These are phyloP conservation scores for Theristicus caerulescens DNA, from an alignment of 2,113 vertebrate species.

Conservation along the genomic window DNA sequence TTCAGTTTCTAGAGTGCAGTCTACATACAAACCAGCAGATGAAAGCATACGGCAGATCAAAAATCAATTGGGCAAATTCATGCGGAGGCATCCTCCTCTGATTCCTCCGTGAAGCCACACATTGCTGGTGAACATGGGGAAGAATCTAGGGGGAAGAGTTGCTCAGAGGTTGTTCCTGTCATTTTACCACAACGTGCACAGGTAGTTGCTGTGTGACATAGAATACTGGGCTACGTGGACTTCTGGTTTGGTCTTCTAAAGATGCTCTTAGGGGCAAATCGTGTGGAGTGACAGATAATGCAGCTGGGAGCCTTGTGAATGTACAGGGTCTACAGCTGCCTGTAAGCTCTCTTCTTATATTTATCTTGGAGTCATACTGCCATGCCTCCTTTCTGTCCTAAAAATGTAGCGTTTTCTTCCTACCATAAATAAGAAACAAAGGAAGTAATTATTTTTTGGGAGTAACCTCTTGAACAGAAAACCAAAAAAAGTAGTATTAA, in stretches of 20 bases:
- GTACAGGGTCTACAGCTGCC: not conserved
- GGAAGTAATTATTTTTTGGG: not conserved
- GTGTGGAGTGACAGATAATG: not conserved
- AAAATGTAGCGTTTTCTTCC: not conserved
- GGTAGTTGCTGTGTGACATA: not conserved
- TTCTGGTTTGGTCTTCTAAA: not conserved
- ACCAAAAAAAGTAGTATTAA: not conserved
- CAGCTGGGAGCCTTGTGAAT: not conserved
- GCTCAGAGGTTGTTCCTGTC: not conserved
- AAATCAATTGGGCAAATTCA: not conserved
- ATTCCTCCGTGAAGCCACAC: not conserved
- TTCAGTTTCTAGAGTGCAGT: not conserved
- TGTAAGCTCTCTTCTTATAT: not conserved
- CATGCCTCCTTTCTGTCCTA: not conserved
- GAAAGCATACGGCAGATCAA: not conserved
- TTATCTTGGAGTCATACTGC: not conserved
- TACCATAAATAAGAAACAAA: not conserved
- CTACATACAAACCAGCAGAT: not conserved
- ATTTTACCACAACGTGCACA: not conserved
- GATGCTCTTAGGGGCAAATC: not conserved
- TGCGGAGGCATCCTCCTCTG: not conserved
- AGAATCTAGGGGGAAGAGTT: not conserved
- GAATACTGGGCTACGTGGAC: not conserved
- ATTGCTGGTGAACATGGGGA: not conserved
- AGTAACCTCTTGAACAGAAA: not conserved